Conservation (phyloP, 1,140 invertebrate species). For the Temnothorax curvispinosus region DNA sequence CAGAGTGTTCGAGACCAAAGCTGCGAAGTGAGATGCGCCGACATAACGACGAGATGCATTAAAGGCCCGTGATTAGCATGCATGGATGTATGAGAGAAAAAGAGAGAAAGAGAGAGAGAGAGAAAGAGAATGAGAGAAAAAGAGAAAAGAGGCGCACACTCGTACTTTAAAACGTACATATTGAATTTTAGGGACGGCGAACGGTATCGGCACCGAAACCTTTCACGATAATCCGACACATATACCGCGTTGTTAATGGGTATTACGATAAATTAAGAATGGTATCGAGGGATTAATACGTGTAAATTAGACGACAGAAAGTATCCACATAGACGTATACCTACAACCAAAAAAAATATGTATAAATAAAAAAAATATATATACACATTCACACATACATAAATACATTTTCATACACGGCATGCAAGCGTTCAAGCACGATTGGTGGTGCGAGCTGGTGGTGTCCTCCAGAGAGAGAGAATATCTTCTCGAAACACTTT, state of each 20-base stretch:
- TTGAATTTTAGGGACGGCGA: slow-evolving; percentile 30
- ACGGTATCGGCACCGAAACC: slow-evolving; percentile 47
- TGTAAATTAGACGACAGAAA: slow-evolving; percentile 84
- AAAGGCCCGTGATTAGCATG: neutral
- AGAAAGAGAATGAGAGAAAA: neutral
- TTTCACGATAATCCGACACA: slow-evolving; percentile 67
- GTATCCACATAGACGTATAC: slow-evolving; percentile 79
- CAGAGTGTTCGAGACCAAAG: slow-evolving; percentile 46
- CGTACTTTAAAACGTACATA: slow-evolving; percentile 19
- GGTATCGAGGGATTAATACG: slow-evolving; percentile 78
- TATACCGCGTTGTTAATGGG: slow-evolving; percentile 73
- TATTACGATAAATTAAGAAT: slow-evolving; percentile 74
- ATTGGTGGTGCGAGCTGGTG: neutral
- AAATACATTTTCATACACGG: neutral
- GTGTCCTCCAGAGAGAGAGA: neutral
- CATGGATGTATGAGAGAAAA: neutral
- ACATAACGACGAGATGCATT: neutral
- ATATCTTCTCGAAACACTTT: neutral
- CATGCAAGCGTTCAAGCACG: neutral
- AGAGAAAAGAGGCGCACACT: neutral
- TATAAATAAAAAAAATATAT: slow-evolving; percentile 70
- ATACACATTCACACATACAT: slow-evolving; percentile 22
- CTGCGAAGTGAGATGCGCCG: neutral
- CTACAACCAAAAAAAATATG: slow-evolving; percentile 74
- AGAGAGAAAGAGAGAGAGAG: neutral